Conservation (phyloP, 1,140 invertebrate species). For the Lutraria rhynchaena region DNA sequence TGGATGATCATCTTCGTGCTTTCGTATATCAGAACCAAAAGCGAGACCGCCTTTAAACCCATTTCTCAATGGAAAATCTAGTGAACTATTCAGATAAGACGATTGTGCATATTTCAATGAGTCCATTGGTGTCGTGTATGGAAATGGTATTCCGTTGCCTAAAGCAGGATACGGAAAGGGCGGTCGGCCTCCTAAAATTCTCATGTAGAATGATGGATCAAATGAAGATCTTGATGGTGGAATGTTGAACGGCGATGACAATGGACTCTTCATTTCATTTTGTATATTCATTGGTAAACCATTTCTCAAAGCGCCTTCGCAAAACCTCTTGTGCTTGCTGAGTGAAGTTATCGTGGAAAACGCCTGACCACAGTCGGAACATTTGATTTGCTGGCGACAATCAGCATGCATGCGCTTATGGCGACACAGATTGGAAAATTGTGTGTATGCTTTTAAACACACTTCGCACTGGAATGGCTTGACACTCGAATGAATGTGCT, state of each 20-base stretch:
- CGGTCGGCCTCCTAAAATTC: constrained; percentile 68
- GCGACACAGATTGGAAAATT: constrained; percentile 99
- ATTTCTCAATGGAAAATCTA: constrained; percentile 8
- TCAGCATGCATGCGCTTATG: constrained; percentile 99
- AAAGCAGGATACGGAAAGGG: constrained; percentile 59
- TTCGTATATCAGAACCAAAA: constrained; percentile 10
- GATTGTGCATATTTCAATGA: constrained; percentile 50
- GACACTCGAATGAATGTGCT: constrained; percentile 98
- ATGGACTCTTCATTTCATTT: constrained; percentile 49
- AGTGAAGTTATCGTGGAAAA: constrained; percentile 92
- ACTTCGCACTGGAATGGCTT: constrained; percentile 94
- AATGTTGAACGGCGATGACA: constrained; percentile 56
- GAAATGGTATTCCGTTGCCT: constrained; percentile 56
- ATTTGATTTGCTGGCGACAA: constrained; percentile 86
- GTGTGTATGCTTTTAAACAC: constrained; percentile 95
- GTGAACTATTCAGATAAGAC: constrained; percentile 9
- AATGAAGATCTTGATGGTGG: constrained; percentile 47
- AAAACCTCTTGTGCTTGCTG: constrained; percentile 85
- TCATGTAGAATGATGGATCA: constrained; percentile 66
- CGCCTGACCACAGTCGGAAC: constrained; percentile 94
- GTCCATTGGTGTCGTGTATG: constrained; percentile 67
- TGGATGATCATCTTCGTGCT: constrained; percentile 26
- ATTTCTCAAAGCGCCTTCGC: constrained; percentile 83
- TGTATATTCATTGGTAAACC: constrained; percentile 62
- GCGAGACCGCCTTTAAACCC: constrained; percentile 28